Base-by-base conservation (phyloP, 2,888 invertebrate species). In the Temnothorax rugatulus region DNA sequence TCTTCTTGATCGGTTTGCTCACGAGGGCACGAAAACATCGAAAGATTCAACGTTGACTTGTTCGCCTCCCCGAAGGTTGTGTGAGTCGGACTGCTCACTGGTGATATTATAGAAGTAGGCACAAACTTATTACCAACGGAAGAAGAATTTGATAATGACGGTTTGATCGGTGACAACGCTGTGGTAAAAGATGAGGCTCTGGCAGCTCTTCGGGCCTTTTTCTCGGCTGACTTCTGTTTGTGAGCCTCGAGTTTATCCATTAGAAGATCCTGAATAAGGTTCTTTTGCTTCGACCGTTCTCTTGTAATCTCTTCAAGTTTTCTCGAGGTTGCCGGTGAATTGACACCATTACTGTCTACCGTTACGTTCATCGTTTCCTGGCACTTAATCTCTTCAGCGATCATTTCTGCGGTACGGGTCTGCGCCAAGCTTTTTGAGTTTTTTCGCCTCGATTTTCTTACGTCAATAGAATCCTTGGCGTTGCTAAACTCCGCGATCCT, bases 211-310 rank as follows among this genome's bases (percentile, higher is more conserved):
- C 96, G 96, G 15, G 96, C 95, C 82, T 96, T 96, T 91, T 96
- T 96, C 89, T 96, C 96, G 4, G 96, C 96, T n/a, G 96, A 96
- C 25, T 96, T 95, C 90, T 96, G 96, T 90, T 97, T 97, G 91
- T 97, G 96, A 2, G 96, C 96, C 90, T 96, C 96, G 91, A 98
- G 95, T 94, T 97, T 97, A 92, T 97, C 97, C 96, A 98, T 96
- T 75, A 98, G 97, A 95, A 98, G 95, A 93, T 98, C 97, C 91
- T 98, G 97, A 68, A 98, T 97, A 41, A 98, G 95, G 93, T 97
- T 97, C 88, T 98, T 98, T 94, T 98, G 98, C 92, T 97, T 97
- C 57, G 97, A 97, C 81, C 98, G 96, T 93, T 98, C 98, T 92
- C 97, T 96, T 87, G 97, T 97, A 52, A 98, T 96, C 95, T 97